These are phyloP conservation scores for Tragelaphus scriptus DNA, from an alignment of 2,113 vertebrate genomes.

Conservation along the genomic window DNA sequence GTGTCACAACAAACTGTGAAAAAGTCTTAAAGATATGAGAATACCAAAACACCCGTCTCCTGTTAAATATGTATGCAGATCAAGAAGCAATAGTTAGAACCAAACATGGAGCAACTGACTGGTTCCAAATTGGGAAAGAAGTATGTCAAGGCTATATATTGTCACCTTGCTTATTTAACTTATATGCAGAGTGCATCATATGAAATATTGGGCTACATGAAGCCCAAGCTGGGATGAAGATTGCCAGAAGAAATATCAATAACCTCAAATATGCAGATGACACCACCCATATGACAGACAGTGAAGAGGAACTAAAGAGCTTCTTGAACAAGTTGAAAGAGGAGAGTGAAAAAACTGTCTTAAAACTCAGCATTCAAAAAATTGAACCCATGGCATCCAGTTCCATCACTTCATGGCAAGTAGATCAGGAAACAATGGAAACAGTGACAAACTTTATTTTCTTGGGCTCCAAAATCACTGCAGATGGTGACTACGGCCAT, in stretches of 20 bases:
- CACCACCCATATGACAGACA: background rate
- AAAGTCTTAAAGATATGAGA: background rate
- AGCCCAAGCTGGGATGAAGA: background rate
- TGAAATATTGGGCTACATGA: background rate
- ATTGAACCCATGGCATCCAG: background rate
- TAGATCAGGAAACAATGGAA: background rate
- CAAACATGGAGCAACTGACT: background rate
- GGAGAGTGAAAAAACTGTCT: background rate
- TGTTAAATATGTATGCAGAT: accelerated
- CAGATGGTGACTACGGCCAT: background rate
- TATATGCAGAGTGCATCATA: background rate
- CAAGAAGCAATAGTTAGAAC: background rate
- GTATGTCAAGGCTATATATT: background rate
- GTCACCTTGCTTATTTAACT: background rate
- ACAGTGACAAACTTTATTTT: background rate
- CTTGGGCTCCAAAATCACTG: background rate
- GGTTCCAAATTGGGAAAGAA: background rate
- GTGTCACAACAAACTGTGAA: background rate
- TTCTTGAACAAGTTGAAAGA: background rate
- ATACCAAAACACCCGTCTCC: background rate
- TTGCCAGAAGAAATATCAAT: background rate
- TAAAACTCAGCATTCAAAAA: background rate
- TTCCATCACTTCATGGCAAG: background rate
- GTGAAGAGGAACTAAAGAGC: background rate
- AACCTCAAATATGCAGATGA: background rate